phyloP scores from a whole-genome alignment of 2,888 invertebrate species.

The Trissoscelio sp. region DNA sequence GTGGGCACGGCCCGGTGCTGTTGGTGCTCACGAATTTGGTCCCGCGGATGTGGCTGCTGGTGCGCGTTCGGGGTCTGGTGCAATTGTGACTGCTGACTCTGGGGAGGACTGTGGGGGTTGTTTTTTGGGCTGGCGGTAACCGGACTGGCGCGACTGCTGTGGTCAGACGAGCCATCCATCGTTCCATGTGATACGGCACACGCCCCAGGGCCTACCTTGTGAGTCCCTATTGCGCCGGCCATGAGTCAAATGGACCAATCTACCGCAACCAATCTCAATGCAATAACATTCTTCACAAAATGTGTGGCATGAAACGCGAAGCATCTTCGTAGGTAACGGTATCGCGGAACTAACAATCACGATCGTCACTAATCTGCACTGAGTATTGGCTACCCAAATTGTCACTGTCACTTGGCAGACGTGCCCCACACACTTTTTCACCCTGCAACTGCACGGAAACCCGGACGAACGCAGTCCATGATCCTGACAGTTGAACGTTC shows the following conservation, averaged over 20 bases:
- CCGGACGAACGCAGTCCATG: constrained; percentile 71
- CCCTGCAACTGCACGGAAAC: constrained; percentile 70
- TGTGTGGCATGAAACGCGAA: too few species aligned
- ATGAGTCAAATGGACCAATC: background rate
- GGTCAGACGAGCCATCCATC: constrained; percentile 84
- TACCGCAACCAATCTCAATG: background rate
- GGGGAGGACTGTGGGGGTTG: constrained; percentile 78
- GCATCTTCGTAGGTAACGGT: too few species aligned
- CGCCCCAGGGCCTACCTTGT: constrained; percentile 17
- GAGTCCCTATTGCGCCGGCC: constrained; percentile 2
- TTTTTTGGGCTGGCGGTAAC: constrained; percentile 81
- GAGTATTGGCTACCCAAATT: constrained; percentile 42
- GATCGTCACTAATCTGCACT: constrained; percentile 47
- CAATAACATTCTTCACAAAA: constrained; percentile 12
- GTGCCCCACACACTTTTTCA: constrained; percentile 68
- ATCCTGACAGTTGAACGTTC: constrained; percentile 60
- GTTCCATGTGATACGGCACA: constrained; percentile 74
- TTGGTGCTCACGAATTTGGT: constrained; percentile 79
- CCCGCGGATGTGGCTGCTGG: constrained; percentile 75
- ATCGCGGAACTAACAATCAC: constrained; percentile 26
- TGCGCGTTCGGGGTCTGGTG: constrained; percentile 78
- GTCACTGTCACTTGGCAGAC: constrained; percentile 73
- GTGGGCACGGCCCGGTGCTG: constrained; percentile 84
- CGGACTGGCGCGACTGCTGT: constrained; percentile 83
- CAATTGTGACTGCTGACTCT: constrained; percentile 75